Conservation (phyloP, 2,797 vertebrate species). For the Dryobates pubescens region DNA sequence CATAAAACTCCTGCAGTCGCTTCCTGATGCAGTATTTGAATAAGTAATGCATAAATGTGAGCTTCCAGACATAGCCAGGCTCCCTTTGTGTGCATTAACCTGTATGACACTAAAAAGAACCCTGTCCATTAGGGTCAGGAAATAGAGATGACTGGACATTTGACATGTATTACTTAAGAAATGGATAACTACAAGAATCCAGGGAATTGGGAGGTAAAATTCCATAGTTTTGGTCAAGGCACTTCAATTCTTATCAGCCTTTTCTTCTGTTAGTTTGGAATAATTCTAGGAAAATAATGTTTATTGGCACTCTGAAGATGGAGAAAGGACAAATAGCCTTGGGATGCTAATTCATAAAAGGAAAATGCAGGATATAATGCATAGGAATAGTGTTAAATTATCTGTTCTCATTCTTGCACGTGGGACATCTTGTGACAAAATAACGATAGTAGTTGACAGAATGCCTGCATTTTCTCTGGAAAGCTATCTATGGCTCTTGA, state of each 20-base stretch:
- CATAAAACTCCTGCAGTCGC: not conserved
- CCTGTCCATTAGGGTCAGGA: not conserved
- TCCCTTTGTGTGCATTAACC: not conserved
- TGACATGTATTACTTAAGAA: not conserved
- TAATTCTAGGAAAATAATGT: not conserved
- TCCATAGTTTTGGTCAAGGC: not conserved
- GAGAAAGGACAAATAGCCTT: not conserved
- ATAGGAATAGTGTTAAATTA: not conserved
- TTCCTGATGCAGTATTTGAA: not conserved
- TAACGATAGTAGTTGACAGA: not conserved
- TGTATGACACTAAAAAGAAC: not conserved
- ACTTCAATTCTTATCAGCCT: not conserved
- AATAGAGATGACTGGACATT: not conserved
- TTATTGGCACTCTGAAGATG: not conserved
- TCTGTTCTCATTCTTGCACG: not conserved
- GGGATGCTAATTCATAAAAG: not conserved
- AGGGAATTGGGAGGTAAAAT: not conserved
- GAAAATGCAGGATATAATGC: not conserved
- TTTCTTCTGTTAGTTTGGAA: not conserved
- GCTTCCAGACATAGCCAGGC: not conserved
- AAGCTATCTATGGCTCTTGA: not conserved
- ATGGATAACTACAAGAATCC: not conserved
- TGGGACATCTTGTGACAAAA: not conserved
- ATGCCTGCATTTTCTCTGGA: not conserved
- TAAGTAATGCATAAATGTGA: not conserved